Percentiles rank a stretch among this genome's conserved stretches.
Conservation (phyloP, 2,888 invertebrate genomes). For the Thumatha senex region DNA sequence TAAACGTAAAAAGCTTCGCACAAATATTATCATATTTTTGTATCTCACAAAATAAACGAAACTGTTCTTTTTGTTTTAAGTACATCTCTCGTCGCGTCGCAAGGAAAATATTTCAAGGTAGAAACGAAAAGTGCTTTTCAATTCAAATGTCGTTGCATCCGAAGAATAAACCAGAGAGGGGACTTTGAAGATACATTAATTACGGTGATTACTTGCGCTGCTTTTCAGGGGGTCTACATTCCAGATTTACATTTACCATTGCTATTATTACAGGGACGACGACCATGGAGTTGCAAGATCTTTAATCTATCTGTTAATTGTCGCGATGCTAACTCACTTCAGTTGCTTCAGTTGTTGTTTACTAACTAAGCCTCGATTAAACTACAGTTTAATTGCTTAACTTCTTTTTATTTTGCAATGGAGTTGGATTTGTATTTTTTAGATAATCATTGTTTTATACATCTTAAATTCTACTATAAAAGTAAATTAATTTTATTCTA, state of each 20-base stretch:
- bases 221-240: constrained; percentile 24
- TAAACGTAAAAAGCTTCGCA: too few species aligned
- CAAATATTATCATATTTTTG: not conserved
- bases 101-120: constrained; percentile 18
- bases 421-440: not conserved
- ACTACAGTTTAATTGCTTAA: constrained; percentile 1
- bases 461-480: not conserved
- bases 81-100: constrained; percentile 7
- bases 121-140: constrained; percentile 24
- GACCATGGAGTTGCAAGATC: constrained; percentile 47
- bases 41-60: not conserved
- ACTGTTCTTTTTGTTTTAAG: not conserved
- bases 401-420: constrained; percentile 1
- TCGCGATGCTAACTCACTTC: constrained; percentile 54
- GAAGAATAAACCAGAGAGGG: constrained; percentile 26
- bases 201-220: constrained; percentile 39
- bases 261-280: constrained; percentile 51
- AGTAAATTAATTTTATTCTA: not conserved
- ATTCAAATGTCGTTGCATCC: constrained; percentile 27
- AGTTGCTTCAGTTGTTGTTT: constrained; percentile 61
- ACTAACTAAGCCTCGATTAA: constrained; percentile 23
- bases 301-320: constrained; percentile 68
- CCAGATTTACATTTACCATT: constrained; percentile 41
- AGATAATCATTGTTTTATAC: not conserved
- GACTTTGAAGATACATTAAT: constrained; percentile 38